These are phyloP conservation scores for Synergus japonicus DNA, from an alignment of 2,888 invertebrate species.

Conservation along the genomic window DNA sequence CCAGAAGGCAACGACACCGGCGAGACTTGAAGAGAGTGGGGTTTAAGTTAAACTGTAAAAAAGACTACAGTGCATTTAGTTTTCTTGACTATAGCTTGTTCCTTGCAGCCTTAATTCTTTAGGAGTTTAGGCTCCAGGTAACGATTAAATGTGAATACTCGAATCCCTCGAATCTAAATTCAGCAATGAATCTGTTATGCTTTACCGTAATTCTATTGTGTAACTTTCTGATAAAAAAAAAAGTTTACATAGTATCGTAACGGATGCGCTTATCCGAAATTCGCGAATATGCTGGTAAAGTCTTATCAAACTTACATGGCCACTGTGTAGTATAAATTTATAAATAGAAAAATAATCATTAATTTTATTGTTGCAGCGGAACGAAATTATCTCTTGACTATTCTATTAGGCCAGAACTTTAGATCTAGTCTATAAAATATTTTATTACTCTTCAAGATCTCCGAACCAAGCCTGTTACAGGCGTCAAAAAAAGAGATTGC, in stretches of 20 bases:
- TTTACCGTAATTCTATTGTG: constrained; percentile 21
- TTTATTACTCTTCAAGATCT: not conserved
- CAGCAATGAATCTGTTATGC: not conserved
- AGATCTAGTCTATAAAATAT: not conserved
- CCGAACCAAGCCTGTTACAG: not conserved
- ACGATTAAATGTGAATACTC: constrained; percentile 4
- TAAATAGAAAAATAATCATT: constrained; percentile 19
- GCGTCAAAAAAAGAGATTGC: too few species aligned
- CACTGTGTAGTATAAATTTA: not conserved
- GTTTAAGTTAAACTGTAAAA: constrained; percentile 50
- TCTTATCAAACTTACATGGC: constrained; percentile 22
- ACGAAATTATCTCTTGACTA: not conserved
- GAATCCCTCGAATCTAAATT: not conserved
- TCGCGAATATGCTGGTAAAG: constrained; percentile 1
- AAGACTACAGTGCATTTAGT: constrained; percentile 38
- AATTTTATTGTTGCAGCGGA: constrained; percentile 6
- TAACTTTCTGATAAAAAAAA: constrained; percentile 3
- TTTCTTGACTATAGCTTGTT: constrained; percentile 28
- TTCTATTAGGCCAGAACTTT: not conserved
- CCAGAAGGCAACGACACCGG: constrained; percentile 47
- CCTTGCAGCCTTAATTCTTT: not conserved
- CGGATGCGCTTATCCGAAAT: constrained; percentile 4
- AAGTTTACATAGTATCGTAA: not conserved
- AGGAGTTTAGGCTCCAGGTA: not conserved
- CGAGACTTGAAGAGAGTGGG: constrained; percentile 32